Base-by-base conservation (phyloP, 2,113 vertebrate species). In the Eleginops maclovinus region DNA sequence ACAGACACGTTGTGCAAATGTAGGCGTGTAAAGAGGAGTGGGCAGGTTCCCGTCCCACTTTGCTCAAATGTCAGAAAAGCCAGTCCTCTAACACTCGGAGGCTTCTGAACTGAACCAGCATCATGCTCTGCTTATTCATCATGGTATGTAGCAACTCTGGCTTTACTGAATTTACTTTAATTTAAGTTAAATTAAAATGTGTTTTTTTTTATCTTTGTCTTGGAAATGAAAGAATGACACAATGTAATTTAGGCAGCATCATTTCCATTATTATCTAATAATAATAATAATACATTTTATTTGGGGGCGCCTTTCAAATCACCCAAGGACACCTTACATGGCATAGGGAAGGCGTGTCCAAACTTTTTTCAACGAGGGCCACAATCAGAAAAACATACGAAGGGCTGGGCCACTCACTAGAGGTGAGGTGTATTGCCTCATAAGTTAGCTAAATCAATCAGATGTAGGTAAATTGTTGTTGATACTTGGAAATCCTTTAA, bases 71-170 rank as follows among this genome's bases (percentile, higher is more conserved):
- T 66, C 9, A 61, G 3, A 22, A 19, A 17, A 19, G 28, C 8
- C 3, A 14, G 60, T 40, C 44, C 6, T 69, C 16, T 1, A 19
- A 22, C 70, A 56, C 13, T 62, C 11, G 0, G 15, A 28, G 9
- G 40, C 77, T 70, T 46, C 65, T 21, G 1, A 7, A 24, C 22
- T 13, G 2, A 78, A 55, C 59, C 9, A 19, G 36, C 55, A 71
- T 51, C 67, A 86, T 91, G 87, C 54, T 74, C 43, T 16, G 16
- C 71, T 55, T 82, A 67, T 22, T 68, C 49, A 47, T 89, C 63
- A 40, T 89, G 89, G 87, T 91, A 83, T 0, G 85, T 86, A 75
- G 1, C 13, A 22, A 56, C n/a, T 1, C 62, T n/a, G 0, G 44
- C 31, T 16, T 49, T 70, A 2, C 36, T 13, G 1, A 46, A 36